phyloP scores from a whole-genome alignment of 1,140 invertebrate genomes.

The Neuroterus valhalla region DNA sequence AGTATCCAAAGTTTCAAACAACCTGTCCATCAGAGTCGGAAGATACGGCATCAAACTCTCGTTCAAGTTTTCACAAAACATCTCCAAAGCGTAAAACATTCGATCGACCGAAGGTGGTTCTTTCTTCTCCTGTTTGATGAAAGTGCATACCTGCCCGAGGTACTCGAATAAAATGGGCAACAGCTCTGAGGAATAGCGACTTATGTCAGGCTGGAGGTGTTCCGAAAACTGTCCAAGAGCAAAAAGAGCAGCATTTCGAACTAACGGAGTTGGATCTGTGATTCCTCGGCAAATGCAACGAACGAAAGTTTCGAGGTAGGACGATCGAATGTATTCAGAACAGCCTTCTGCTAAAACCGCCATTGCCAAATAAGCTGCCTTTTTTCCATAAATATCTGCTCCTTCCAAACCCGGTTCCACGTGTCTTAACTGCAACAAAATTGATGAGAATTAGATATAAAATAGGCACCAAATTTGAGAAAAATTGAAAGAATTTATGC shows the following conservation, averaged over 20 bases:
- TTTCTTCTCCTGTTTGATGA: slow-evolving; percentile 76
- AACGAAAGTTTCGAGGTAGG: slow-evolving; percentile 83
- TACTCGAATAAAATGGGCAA: slow-evolving; percentile 86
- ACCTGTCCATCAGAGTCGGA: slow-evolving; percentile 82
- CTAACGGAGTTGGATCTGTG: slow-evolving; percentile 77
- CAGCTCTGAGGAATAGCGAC: slow-evolving; percentile 81
- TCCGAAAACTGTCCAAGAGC: slow-evolving; percentile 89
- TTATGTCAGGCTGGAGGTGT: slow-evolving; percentile 85
- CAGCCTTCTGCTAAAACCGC: slow-evolving; percentile 89
- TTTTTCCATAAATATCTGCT: slow-evolving; percentile 78
- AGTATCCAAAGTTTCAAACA: slow-evolving; percentile 79
- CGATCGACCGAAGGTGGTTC: slow-evolving; percentile 80
- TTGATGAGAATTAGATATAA: slow-evolving; percentile 27
- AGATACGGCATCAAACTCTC: slow-evolving; percentile 83
- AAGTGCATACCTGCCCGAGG: slow-evolving; percentile 77
- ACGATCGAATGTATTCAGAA: slow-evolving; percentile 83
- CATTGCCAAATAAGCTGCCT: slow-evolving; percentile 83
- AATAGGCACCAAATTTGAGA: slow-evolving; percentile 27
- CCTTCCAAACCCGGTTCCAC: slow-evolving; percentile 80
- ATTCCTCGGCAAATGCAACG: slow-evolving; percentile 84
- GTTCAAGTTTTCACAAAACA: slow-evolving; percentile 87
- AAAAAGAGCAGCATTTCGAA: slow-evolving; percentile 86
- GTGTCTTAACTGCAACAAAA: slow-evolving; percentile 74
- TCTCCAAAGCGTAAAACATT: slow-evolving; percentile 89
- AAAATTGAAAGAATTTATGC: slow-evolving; percentile 6